These are phyloP conservation scores for Ataeniobius toweri DNA, from an alignment of 2,797 vertebrate species.

Conservation along the genomic window DNA sequence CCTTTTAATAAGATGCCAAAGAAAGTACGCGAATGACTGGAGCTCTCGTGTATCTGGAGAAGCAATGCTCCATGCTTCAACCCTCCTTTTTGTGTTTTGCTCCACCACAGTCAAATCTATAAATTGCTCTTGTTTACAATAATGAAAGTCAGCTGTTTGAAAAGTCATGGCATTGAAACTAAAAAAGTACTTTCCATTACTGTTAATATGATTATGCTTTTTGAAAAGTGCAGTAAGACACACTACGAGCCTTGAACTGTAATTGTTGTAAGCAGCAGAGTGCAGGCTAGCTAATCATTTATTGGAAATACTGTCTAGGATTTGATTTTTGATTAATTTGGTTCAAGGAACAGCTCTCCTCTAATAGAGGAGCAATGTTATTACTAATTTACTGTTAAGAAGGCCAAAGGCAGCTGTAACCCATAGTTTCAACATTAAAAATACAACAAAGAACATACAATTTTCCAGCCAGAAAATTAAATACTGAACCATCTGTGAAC, in stretches of 20 bases:
- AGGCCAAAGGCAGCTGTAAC: background rate
- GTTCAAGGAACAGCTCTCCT: slow-evolving; percentile 5
- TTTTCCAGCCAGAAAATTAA: slow-evolving; percentile 6
- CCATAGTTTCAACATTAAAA: slow-evolving; percentile 7
- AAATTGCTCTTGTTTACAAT: too few relatives aligned
- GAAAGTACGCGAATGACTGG: too few relatives aligned
- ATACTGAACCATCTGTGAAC: slow-evolving; percentile 6
- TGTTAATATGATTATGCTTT: background rate
- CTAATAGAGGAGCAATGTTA: background rate
- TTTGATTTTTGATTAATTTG: slow-evolving; percentile 1
- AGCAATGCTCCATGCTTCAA: too few relatives aligned
- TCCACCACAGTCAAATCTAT: too few relatives aligned
- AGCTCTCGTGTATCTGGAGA: too few relatives aligned
- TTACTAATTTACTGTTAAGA: slow-evolving; percentile 15
- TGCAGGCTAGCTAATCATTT: background rate
- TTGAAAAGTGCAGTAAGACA: background rate
- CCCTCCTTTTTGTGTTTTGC: too few relatives aligned
- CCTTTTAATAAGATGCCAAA: too few relatives aligned
- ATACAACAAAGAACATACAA: slow-evolving; percentile 6
- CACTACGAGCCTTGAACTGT: background rate
- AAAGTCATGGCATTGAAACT: too few relatives aligned
- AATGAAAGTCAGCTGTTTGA: too few relatives aligned
- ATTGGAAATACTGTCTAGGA: background rate
- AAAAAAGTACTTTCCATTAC: background rate
- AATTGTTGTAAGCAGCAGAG: background rate